These are phyloP conservation scores for Phortica variegata DNA, from an alignment of 1,140 invertebrate genomes.

Conservation along the genomic window DNA sequence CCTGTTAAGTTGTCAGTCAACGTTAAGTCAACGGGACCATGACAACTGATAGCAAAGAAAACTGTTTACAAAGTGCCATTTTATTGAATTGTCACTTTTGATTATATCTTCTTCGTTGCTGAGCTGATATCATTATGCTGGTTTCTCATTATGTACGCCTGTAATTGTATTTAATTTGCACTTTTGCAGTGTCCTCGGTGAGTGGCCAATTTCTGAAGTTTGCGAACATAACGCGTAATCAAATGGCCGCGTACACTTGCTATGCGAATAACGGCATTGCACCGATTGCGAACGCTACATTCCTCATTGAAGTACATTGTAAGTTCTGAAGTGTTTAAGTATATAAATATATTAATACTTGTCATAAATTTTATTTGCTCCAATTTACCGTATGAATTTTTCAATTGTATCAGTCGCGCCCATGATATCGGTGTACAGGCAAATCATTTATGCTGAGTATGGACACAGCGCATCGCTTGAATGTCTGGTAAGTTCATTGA, in stretches of 20 bases:
- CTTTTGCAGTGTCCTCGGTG: conserved; percentile 63
- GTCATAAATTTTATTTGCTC: background rate
- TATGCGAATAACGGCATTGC: conserved; percentile 86
- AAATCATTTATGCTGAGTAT: conserved; percentile 70
- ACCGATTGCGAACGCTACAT: conserved; percentile 77
- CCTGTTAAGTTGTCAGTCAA: background rate
- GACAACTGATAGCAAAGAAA: background rate
- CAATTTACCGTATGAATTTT: background rate
- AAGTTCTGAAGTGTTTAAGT: conserved; percentile 58
- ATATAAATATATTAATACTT: background rate
- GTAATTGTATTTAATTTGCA: background rate
- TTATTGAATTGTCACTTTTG: background rate
- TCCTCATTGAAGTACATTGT: conserved; percentile 86
- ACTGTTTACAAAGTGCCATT: background rate
- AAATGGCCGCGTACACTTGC: conserved; percentile 85
- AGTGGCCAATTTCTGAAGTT: conserved; percentile 76
- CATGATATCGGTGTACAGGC: conserved; percentile 75
- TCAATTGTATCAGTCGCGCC: conserved; percentile 68
- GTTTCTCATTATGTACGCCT: background rate
- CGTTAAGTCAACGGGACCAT: too few relatives aligned
- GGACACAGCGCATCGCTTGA: conserved; percentile 72
- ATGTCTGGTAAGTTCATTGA: conserved; percentile 71
- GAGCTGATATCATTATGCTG: background rate
- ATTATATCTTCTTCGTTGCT: background rate
- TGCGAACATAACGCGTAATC: conserved; percentile 76